Conservation (phyloP, 2,888 invertebrate genomes). For the Drosophila stalkeri region DNA sequence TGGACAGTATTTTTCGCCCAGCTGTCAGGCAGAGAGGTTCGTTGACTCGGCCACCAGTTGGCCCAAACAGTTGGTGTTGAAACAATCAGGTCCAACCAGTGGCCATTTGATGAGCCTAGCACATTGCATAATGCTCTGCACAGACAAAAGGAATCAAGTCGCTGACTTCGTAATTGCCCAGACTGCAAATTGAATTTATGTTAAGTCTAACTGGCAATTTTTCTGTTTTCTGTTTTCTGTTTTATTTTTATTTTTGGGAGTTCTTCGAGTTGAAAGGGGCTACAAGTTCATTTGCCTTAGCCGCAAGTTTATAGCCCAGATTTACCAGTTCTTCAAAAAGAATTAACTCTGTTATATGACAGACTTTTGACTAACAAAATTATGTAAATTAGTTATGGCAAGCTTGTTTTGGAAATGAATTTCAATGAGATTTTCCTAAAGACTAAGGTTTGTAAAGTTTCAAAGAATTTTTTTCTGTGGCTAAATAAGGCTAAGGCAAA, state of each 20-base stretch:
- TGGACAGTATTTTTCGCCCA: conserved; percentile 48
- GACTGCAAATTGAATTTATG: conserved; percentile 52
- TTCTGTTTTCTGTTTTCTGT: background rate
- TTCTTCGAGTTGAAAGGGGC: background rate
- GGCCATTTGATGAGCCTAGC: conserved; percentile 57
- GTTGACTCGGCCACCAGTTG: conserved; percentile 59
- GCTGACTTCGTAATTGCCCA: conserved; percentile 47
- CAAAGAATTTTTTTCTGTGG: background rate
- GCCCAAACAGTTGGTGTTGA: conserved; percentile 60
- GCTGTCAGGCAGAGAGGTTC: conserved; percentile 48
- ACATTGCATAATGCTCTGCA: conserved; percentile 64
- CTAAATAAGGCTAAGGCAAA: background rate
- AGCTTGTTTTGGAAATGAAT: background rate
- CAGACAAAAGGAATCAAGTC: conserved; percentile 27
- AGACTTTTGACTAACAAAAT: conserved; percentile 3
- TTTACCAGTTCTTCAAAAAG: conserved; percentile 1
- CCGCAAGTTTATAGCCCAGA: conserved; percentile 19
- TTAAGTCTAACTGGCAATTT: conserved; percentile 45
- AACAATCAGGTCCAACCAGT: conserved; percentile 69
- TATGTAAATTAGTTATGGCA: conserved; percentile 9
- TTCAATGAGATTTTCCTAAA: background rate
- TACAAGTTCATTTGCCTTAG: conserved; percentile 18
- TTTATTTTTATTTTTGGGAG: background rate
- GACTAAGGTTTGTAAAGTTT: background rate
- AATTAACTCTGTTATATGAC: background rate